phyloP scores from a whole-genome alignment of 2,113 vertebrate species.

The Siphamia tubifer region DNA sequence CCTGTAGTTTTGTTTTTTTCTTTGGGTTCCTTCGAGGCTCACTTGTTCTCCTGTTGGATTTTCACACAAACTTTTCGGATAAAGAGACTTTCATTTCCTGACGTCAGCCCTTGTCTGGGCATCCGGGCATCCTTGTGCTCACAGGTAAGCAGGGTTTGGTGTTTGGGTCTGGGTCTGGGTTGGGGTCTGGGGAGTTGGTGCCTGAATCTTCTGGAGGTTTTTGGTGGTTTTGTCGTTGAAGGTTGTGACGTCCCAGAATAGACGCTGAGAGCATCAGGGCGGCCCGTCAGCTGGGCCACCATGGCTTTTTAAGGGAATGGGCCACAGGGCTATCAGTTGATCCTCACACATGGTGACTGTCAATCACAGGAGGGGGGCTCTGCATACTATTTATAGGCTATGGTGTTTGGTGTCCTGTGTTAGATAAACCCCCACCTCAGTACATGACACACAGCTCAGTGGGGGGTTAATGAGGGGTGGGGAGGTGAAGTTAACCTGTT shows the following conservation, averaged over 20 bases:
- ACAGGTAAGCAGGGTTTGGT: too few relatives aligned
- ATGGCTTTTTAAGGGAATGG: constrained; percentile 99
- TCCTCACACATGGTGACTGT: constrained; percentile 93
- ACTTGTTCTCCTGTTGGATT: constrained; percentile 90
- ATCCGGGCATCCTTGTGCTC: constrained; percentile 90
- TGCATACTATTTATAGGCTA: constrained; percentile 90
- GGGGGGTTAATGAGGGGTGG: neutral
- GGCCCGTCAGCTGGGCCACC: constrained; percentile 81
- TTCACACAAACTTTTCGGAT: constrained; percentile 85
- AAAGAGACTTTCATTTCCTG: constrained; percentile 84
- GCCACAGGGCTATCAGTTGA: constrained; percentile 88
- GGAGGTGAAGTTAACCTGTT: too few relatives aligned
- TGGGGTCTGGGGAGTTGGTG: too few relatives aligned
- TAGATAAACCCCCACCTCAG: neutral
- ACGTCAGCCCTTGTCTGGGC: constrained; percentile 82
- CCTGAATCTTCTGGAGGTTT: neutral
- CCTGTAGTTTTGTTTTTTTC: constrained; percentile 95
- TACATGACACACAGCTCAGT: neutral
- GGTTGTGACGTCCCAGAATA: constrained; percentile 93
- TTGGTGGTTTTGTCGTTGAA: constrained; percentile 69
- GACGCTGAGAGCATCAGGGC: constrained; percentile 87
- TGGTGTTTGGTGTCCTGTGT: constrained; percentile 85
- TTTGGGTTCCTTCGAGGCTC: constrained; percentile 85
- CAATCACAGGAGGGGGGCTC: constrained; percentile 79
- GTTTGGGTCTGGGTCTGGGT: too few relatives aligned